Evolutionary conservation across 2,888 invertebrate species (phyloP).

Genomic region (Himalopsyche anomala): DNA sequence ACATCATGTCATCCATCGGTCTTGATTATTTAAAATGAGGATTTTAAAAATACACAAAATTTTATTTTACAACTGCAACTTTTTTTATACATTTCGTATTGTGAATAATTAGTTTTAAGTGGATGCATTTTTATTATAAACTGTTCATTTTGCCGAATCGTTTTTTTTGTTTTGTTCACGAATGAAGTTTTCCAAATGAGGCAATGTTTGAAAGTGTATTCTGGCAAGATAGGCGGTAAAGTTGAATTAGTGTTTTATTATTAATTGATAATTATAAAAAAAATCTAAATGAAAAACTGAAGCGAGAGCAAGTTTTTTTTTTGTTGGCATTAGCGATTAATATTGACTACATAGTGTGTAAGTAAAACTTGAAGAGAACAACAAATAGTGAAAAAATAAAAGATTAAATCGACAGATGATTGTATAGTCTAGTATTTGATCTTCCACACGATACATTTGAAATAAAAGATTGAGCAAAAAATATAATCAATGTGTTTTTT

Average conservation of each 20-base stretch:
- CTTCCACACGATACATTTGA: constrained; percentile 64
- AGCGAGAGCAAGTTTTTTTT: constrained; percentile 41
- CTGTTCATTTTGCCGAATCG: constrained; percentile 37
- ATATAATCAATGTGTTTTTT: constrained; percentile 24
- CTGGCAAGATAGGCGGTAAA: constrained; percentile 41
- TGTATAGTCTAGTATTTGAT: constrained; percentile 64
- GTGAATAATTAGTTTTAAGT: constrained; percentile 52
- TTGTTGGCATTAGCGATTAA: constrained; percentile 59
- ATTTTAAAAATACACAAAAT: background rate
- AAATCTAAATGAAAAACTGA: constrained; percentile 48
- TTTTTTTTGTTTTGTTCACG: constrained; percentile 49
- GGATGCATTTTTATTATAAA: constrained; percentile 54
- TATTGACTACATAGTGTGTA: constrained; percentile 56
- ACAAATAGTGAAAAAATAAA: constrained; percentile 57
- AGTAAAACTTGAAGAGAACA: constrained; percentile 48
- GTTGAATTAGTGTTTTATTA: constrained; percentile 56
- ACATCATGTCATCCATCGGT: background rate
- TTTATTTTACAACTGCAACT: background rate
- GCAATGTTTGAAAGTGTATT: constrained; percentile 29
- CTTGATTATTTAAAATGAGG: background rate
- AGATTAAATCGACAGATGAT: constrained; percentile 60
- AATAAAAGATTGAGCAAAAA: constrained; percentile 62
- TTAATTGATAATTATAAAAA: constrained; percentile 48
- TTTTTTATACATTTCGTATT: constrained; percentile 43
- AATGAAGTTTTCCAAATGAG: constrained; percentile 41